Evolutionary conservation across 2,888 invertebrate species (phyloP), one percentile per base, ranked within the genome.

Genomic region (Isoperla grammatica): DNA sequence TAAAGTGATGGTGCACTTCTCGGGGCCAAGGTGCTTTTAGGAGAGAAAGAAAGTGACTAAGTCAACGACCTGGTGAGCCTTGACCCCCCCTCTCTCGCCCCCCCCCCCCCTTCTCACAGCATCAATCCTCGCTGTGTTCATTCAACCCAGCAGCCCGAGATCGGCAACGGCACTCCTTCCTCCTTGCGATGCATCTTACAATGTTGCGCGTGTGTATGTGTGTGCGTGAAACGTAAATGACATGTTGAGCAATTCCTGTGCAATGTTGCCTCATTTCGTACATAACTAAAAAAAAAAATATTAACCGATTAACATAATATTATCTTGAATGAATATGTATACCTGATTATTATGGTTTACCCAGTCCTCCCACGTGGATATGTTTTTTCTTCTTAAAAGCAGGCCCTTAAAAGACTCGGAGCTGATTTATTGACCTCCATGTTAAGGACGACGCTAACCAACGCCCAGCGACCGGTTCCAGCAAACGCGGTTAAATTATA

Each of bases 11-110:
- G 8, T 29, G 29, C 29, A 29, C 5, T 29, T 29, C 29, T 8
- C 29, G 29, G 4, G 29, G 29, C 29, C 29, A 6, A 29, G 29
- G 29, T 6, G 29, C 5, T 39, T 53, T 17, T 37, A 17, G 37
- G 39, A 53, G 53, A 53, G 49, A 39, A 53, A 12, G 53, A 53
- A 53, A 53, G 53, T 53, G 53, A 29, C 29, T 29, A 8, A 53
- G 53, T 53, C 53, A 39, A 39, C 17, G 53, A 53, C 53, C 53
- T 17, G 17, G 6, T 50, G 53, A 22, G 20, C 46, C 46, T 22
- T 20, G 46, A 17, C 19, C 53, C 39, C 17, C 39, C 1, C 39
- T 2, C 53, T 20, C 19, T 11, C 39, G 37, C 50, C 13, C 13
- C 50, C 15, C 37, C 29, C 35, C 35, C 11, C 37, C n/a, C 35